Conservation (phyloP, 2,797 vertebrate genomes). For the Loris lydekkerianus region DNA sequence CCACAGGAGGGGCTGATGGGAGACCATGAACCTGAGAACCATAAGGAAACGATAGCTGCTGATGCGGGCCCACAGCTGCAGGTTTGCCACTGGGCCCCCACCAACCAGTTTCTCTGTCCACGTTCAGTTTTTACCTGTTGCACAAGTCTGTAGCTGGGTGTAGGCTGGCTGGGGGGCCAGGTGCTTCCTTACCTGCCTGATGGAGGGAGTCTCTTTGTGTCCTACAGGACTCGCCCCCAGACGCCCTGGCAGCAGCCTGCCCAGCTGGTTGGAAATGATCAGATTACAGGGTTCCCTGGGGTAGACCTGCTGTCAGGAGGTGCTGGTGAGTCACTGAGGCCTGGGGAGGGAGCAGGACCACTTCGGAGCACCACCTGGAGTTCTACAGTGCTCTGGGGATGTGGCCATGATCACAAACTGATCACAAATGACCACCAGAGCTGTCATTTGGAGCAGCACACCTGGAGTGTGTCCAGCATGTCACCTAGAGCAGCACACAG, state of each 20-base stretch:
- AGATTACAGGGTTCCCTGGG: neutral
- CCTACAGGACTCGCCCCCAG: neutral
- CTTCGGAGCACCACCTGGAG: neutral
- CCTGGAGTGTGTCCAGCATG: too few relatives aligned
- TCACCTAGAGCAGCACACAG: neutral
- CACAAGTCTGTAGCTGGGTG: neutral
- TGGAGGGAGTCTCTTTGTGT: too few relatives aligned
- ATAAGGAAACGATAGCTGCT: neutral
- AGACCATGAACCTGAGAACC: neutral
- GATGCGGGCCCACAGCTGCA: neutral
- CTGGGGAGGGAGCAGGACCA: neutral
- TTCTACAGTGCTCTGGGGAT: neutral
- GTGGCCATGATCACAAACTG: neutral
- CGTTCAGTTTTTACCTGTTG: neutral
- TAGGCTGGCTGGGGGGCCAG: neutral
- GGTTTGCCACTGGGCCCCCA: accelerated
- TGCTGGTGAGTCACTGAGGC: neutral
- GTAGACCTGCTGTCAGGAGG: neutral
- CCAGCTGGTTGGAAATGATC: neutral
- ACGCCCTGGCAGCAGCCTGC: neutral
- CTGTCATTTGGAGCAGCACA: too few relatives aligned
- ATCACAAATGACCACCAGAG: too few relatives aligned
- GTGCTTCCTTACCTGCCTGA: neutral
- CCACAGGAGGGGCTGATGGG: neutral
- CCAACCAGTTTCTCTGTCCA: neutral